These are phyloP conservation scores for Zaprionus ornatus DNA, from an alignment of 1,140 invertebrate species.

Conservation along the genomic window DNA sequence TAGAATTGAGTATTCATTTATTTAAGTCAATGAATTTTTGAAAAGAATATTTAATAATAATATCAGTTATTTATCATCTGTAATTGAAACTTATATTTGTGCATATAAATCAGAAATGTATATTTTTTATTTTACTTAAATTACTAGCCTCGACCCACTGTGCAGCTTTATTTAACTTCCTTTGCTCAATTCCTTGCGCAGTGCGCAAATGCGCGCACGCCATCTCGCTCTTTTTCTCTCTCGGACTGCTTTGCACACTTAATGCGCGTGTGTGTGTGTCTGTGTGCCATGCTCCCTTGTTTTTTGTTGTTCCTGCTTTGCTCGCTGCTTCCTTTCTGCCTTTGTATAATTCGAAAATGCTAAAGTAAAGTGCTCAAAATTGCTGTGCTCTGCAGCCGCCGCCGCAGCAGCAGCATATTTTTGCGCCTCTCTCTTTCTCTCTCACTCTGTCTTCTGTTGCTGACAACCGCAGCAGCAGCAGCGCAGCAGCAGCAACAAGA, in stretches of 20 bases:
- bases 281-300: conserved; percentile 45
- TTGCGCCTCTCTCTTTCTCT: conserved; percentile 12
- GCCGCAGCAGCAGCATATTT: conserved; percentile 41
- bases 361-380: conserved; percentile 64
- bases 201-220: conserved; percentile 31
- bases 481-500: conserved; percentile 18
- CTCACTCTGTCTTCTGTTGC: not conserved
- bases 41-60: not conserved
- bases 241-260: not conserved
- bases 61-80: not conserved
- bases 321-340: conserved; percentile 49
- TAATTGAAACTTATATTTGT: not conserved
- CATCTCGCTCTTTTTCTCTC: conserved; percentile 15
- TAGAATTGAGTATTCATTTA: not conserved
- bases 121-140: not conserved
- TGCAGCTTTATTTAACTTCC: conserved; percentile 43
- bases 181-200: conserved; percentile 38
- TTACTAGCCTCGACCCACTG: conserved; percentile 21
- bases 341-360: conserved; percentile 55
- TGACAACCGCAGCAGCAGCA: conserved; percentile 20
- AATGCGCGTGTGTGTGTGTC: conserved; percentile 18
- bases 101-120: not conserved
- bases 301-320: conserved; percentile 62
- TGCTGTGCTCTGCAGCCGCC: conserved; percentile 37
- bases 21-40: not conserved